These are phyloP conservation scores for Sphaeridia pumilis DNA, from an alignment of 2,888 invertebrate species.

Conservation along the genomic window DNA sequence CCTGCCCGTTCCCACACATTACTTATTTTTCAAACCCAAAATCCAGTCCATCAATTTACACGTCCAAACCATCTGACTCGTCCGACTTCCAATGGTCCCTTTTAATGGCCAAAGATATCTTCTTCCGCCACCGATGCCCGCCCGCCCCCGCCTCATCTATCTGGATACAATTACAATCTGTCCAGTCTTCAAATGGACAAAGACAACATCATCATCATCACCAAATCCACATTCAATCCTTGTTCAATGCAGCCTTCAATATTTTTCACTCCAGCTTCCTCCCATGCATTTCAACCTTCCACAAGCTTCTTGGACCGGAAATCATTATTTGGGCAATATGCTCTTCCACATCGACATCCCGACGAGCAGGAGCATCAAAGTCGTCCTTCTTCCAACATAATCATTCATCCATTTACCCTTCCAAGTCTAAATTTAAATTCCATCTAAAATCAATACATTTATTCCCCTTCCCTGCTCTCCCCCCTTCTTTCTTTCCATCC, in stretches of 20 bases:
- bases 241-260: neutral
- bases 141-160: constrained; percentile 6
- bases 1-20: too few relatives aligned
- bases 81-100: too few relatives aligned
- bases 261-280: neutral
- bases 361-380: neutral
- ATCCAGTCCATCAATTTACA: too few relatives aligned
- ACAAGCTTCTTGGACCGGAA: constrained; percentile 31
- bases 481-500: neutral
- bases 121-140: neutral
- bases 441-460: neutral
- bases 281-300: neutral
- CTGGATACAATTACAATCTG: constrained; percentile 12
- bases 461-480: neutral
- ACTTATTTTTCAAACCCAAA: too few relatives aligned
- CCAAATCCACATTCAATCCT: neutral
- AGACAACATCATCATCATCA: neutral
- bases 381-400: neutral
- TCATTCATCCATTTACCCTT: neutral
- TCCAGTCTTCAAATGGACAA: constrained; percentile 4
- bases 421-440: neutral
- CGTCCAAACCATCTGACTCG: too few relatives aligned
- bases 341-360: constrained; percentile 15
- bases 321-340: constrained; percentile 37
- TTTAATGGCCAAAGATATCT: too few relatives aligned